A percentile compares a stretch with the other conserved stretches of the same genome.
Evolutionary conservation across 2,113 vertebrate species (phyloP).

Genomic region (Nycticebus coucang): DNA sequence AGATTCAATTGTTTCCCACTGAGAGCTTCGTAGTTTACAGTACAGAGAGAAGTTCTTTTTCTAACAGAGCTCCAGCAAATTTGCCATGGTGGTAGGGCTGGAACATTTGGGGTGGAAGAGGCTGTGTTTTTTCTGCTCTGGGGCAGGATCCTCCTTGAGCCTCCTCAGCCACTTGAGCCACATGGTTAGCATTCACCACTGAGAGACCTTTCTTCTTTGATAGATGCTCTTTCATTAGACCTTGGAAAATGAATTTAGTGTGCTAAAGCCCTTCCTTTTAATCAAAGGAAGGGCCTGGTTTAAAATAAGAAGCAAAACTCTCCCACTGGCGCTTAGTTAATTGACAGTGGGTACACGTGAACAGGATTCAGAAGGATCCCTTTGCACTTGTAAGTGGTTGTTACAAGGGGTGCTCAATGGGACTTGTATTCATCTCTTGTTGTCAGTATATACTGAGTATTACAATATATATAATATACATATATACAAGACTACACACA

Average conservation of each 20-base stretch:
- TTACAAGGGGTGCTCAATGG: too few species aligned
- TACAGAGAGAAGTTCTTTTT: neutral
- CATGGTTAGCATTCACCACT: neutral
- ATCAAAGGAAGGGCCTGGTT: conserved; percentile 27
- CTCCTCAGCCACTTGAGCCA: neutral
- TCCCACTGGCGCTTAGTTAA: neutral
- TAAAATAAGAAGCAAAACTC: neutral
- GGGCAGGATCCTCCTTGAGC: neutral
- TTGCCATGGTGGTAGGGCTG: neutral
- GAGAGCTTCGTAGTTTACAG: neutral
- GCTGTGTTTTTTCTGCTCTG: neutral
- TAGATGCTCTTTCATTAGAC: conserved; percentile 26
- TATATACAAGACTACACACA: neutral
- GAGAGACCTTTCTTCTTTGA: neutral
- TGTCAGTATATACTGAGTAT: too few species aligned
- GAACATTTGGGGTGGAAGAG: neutral
- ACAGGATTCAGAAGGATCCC: neutral
- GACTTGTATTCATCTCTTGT: too few species aligned
- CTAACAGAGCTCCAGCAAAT: neutral
- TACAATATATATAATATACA: too few species aligned
- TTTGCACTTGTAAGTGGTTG: neutral
- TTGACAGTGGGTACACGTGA: neutral
- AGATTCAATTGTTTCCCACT: neutral
- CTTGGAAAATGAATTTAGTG: conserved; percentile 44
- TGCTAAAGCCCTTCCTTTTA: conserved; percentile 39